Evolutionary conservation across 2,113 vertebrate genomes (phyloP).

Genomic region (Xenopus borealis): DNA sequence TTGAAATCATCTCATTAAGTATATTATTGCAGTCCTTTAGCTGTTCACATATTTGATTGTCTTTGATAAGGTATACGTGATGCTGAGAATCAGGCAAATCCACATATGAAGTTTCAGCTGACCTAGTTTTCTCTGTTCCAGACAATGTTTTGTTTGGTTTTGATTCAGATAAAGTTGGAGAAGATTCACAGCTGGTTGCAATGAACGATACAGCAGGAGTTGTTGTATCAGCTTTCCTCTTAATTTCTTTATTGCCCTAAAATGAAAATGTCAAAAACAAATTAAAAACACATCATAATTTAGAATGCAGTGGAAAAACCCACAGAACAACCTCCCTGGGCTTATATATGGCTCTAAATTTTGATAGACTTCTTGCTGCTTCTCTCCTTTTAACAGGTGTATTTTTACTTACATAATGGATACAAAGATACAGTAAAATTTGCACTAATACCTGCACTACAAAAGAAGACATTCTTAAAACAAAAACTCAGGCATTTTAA

Average conservation of each 20-base stretch:
- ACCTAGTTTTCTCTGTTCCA: slow-evolving; percentile 57
- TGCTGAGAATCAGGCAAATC: slow-evolving; percentile 63
- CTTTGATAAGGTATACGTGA: slow-evolving; percentile 56
- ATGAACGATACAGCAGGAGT: slow-evolving; percentile 58
- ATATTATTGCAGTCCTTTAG: slow-evolving; percentile 74
- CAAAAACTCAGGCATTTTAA: too few species aligned
- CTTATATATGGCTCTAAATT: too few species aligned
- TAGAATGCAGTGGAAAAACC: too few species aligned
- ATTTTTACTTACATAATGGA: too few species aligned
- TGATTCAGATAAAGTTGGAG: slow-evolving; percentile 46
- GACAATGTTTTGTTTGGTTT: slow-evolving; percentile 53
- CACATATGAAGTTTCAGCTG: slow-evolving; percentile 65
- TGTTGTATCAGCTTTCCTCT: slow-evolving; percentile 80
- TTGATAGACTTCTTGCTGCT: too few species aligned
- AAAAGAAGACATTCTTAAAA: too few species aligned
- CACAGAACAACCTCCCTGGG: too few species aligned
- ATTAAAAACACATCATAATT: neutral
- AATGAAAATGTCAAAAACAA: neutral
- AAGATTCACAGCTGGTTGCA: slow-evolving; percentile 55
- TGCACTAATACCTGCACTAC: too few species aligned
- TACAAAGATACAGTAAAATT: too few species aligned
- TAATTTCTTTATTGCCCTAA: slow-evolving; percentile 77
- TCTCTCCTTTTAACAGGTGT: too few species aligned
- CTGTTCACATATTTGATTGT: slow-evolving; percentile 61
- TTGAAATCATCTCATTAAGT: slow-evolving; percentile 83